Percentiles rank a stretch among this genome's conserved stretches.
These are phyloP conservation scores for Nemotelus nigrinus DNA, from an alignment of 2,888 invertebrate species.

Conservation along the genomic window DNA sequence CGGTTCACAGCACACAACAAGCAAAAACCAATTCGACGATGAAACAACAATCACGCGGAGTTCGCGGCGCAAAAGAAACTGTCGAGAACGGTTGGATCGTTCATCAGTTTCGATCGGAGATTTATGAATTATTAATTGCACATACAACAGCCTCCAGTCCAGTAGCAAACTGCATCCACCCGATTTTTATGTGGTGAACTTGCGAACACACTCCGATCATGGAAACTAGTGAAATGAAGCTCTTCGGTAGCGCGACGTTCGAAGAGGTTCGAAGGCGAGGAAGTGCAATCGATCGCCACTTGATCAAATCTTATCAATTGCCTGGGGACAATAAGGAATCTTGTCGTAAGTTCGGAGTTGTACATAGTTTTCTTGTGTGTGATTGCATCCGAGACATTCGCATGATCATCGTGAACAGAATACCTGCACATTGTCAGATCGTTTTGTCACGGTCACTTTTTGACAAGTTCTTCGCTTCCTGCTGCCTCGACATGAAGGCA, in stretches of 20 bases:
- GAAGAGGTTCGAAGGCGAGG: not conserved
- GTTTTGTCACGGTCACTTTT: slow-evolving; percentile 36
- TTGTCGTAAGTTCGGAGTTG: slow-evolving; percentile 11
- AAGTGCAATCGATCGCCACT: slow-evolving; percentile 15
- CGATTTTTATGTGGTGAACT: slow-evolving; percentile 28
- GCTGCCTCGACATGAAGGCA: no score
- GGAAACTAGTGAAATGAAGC: not conserved
- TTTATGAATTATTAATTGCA: slow-evolving; percentile 45
- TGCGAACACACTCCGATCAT: not conserved
- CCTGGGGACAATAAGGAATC: slow-evolving; percentile 14
- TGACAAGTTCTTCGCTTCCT: slow-evolving; percentile 10
- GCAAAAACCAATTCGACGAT: slow-evolving; percentile 40
- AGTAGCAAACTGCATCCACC: not conserved
- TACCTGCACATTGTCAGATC: slow-evolving; percentile 41
- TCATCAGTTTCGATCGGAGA: slow-evolving; percentile 11
- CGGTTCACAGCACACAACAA: not conserved
- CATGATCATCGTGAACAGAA: slow-evolving; percentile 38
- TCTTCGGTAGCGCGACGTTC: not conserved
- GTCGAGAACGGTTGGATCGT: slow-evolving; percentile 10
- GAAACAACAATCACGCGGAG: slow-evolving; percentile 31
- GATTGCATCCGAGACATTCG: slow-evolving; percentile 37
- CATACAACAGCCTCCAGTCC: slow-evolving; percentile 13
- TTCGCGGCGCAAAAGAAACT: slow-evolving; percentile 12
- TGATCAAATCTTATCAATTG: slow-evolving; percentile 41
- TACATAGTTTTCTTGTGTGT: slow-evolving; percentile 17